phyloP scores from a whole-genome alignment of 2,888 invertebrate species.

The Chorisops tibialis region DNA sequence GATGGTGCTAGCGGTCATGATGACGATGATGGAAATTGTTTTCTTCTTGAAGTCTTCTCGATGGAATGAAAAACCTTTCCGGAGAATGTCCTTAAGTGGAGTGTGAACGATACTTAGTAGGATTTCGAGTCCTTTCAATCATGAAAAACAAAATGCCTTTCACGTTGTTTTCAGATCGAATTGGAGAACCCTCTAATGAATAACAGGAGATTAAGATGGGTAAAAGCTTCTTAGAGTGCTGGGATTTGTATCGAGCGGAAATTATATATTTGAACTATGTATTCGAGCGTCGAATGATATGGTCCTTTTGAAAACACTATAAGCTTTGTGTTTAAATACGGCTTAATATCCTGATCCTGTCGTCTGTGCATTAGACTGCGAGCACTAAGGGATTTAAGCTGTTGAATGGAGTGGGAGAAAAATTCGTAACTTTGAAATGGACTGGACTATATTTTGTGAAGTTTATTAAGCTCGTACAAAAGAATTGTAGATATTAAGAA shows the following conservation, averaged over 20 bases:
- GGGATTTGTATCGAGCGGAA: slow-evolving; percentile 10
- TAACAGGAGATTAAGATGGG: slow-evolving; percentile 14
- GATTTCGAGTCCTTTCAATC: slow-evolving; percentile 5
- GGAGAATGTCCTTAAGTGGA: neutral
- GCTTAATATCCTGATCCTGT: neutral
- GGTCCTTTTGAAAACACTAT: neutral
- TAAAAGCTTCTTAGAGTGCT: slow-evolving; percentile 15
- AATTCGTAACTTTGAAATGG: too few species aligned
- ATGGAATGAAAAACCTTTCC: neutral
- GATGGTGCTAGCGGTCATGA: neutral
- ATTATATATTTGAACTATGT: slow-evolving; percentile 9
- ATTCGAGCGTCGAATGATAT: neutral
- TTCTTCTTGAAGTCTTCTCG: neutral
- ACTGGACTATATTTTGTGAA: too few species aligned
- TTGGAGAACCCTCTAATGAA: slow-evolving; percentile 6
- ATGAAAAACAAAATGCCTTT: neutral
- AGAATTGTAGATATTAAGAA: too few species aligned
- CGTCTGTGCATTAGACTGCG: too few species aligned
- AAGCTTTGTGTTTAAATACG: slow-evolving; percentile 13
- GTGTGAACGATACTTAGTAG: slow-evolving; percentile 9
- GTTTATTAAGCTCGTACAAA: too few species aligned
- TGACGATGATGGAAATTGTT: neutral
- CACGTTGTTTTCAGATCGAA: neutral
- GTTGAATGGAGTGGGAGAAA: too few species aligned
- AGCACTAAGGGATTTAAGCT: too few species aligned